Evolutionary conservation across 23 tunicate genomes (phyloP).

Genomic region (Clavelina lepadiformis): DNA sequence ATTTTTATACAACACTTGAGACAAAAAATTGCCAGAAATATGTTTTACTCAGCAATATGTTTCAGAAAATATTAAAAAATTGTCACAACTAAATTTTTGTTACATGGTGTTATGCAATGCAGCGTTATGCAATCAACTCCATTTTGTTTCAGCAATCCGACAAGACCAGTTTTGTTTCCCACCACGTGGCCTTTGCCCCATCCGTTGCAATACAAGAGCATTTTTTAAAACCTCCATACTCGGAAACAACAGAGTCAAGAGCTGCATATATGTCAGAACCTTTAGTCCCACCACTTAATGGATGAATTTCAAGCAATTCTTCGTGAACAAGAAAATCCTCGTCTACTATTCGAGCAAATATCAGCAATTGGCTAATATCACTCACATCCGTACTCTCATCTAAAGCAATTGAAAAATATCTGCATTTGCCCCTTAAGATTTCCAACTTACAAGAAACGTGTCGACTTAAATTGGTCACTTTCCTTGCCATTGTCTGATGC

Average conservation of each 20-base stretch:
- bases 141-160: slow-evolving; percentile 9
- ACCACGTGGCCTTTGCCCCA: slow-evolving; percentile 3
- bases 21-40: too few relatives aligned
- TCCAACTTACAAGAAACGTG: slow-evolving; percentile 16
- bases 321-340: slow-evolving; percentile 16
- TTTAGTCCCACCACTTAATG: slow-evolving; percentile 11
- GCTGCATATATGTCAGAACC: slow-evolving; percentile 15
- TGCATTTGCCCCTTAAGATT: slow-evolving; percentile 10
- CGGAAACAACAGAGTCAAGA: slow-evolving; percentile 18
- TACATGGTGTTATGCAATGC: too few relatives aligned
- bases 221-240: slow-evolving; percentile 7
- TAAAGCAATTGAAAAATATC: slow-evolving; percentile 19
- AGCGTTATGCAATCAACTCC: slow-evolving; percentile 7
- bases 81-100: too few relatives aligned
- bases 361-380: slow-evolving; percentile 12
- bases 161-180: slow-evolving; percentile 8
- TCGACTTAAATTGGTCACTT: slow-evolving; percentile 1
- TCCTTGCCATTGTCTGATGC: slow-evolving; percentile 18
- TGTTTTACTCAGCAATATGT: too few relatives aligned
- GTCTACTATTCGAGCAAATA: slow-evolving; percentile 18
- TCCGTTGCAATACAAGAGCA: slow-evolving; percentile 7
- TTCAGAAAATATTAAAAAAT: too few relatives aligned
- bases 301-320: slow-evolving; percentile 7
- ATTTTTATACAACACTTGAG: too few relatives aligned
- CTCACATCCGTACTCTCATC: slow-evolving; percentile 17